Evolutionary conservation across 2,113 vertebrate genomes (phyloP).

Genomic region (Isurus oxyrinchus): DNA sequence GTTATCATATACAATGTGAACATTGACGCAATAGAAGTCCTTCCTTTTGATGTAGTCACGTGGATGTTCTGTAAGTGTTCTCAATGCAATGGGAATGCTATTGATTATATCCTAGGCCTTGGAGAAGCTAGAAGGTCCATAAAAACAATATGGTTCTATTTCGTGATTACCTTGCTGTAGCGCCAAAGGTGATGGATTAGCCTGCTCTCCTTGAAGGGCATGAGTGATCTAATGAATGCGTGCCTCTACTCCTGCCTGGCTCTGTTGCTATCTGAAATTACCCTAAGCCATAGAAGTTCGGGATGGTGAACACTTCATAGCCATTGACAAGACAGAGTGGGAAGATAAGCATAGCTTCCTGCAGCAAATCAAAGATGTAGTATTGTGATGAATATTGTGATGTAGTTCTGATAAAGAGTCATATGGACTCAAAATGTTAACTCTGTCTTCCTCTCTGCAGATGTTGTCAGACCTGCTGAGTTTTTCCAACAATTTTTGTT

Average conservation of each 20-base stretch:
- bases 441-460: too few species aligned
- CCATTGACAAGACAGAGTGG: neutral
- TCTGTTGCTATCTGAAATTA: neutral
- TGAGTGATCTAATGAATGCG: neutral
- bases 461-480: too few species aligned
- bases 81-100: neutral
- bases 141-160: neutral
- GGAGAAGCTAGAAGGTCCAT: neutral
- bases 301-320: neutral
- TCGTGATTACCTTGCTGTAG: neutral
- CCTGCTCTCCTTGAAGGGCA: neutral
- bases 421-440: too few species aligned
- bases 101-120: neutral
- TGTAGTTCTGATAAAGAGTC: too few species aligned
- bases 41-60: too few species aligned
- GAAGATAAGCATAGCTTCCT: neutral
- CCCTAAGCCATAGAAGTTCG: neutral
- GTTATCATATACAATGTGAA: neutral
- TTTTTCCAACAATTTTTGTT: too few species aligned
- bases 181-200: neutral
- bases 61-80: neutral
- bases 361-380: neutral
- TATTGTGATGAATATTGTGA: too few species aligned
- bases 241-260: neutral
- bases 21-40: neutral